Percentiles rank a stretch among this genome's conserved stretches.
These are phyloP conservation scores for Strongylocentrotus purpuratus DNA, from an alignment of 35 echinoderm and acorn worm species.

Conservation along the genomic window DNA sequence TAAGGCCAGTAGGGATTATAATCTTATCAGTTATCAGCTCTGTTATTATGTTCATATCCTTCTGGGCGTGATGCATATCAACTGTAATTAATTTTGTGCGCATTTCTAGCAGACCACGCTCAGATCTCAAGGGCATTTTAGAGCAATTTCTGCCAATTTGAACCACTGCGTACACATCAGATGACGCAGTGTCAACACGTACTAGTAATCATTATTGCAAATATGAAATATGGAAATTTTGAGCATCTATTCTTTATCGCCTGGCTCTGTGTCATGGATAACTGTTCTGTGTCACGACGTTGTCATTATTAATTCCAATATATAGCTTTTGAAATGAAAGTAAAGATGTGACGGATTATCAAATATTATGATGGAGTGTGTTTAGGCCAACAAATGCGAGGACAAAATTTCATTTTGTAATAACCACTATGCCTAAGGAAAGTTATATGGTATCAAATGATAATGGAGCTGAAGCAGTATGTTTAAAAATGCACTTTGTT, in stretches of 20 bases:
- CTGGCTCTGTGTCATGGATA: not conserved
- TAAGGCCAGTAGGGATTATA: not conserved
- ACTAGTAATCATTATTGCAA: not conserved
- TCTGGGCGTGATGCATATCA: not conserved
- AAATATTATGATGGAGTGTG: not conserved
- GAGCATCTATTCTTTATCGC: not conserved
- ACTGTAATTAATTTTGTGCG: not conserved
- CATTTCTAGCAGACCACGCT: not conserved
- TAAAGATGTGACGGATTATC: not conserved
- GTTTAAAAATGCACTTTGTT: too few species aligned
- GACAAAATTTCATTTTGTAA: not conserved
- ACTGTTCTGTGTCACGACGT: not conserved
- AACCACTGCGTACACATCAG: not conserved
- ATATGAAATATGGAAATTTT: not conserved
- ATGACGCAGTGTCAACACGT: not conserved
- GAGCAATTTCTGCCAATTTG: not conserved
- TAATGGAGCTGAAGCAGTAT: too few species aligned
- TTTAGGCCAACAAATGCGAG: not conserved
- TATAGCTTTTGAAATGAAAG: not conserved
- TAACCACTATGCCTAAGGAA: too few species aligned
- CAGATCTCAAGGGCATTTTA: constrained; percentile 15
- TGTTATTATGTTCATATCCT: not conserved
- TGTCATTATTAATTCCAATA: not conserved
- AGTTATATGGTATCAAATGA: too few species aligned
- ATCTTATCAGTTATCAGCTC: not conserved